Evolutionary conservation across 1,140 invertebrate genomes (phyloP).

Genomic region (Chionoecetes opilio): DNA sequence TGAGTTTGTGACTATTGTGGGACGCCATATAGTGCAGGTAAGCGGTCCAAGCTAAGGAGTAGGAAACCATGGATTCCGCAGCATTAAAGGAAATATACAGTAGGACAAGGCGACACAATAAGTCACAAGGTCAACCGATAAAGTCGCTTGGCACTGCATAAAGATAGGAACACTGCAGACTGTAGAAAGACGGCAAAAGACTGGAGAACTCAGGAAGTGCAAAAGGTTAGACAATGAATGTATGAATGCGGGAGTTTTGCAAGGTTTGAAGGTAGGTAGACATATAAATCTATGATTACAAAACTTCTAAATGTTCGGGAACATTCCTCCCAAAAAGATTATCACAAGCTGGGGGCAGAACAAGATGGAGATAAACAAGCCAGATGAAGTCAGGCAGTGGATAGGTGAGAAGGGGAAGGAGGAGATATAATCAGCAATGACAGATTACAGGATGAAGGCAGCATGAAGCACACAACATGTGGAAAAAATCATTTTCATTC

Average conservation of each 20-base stretch:
- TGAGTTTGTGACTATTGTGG: slow-evolving; percentile 85
- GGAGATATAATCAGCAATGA: background rate
- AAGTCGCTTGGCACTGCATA: no score
- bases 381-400: background rate
- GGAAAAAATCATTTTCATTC: no score
- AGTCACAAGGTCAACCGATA: background rate
- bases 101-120: background rate
- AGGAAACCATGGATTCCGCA: background rate
- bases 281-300: background rate
- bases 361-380: background rate
- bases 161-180: no score
- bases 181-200: background rate
- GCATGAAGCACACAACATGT: background rate
- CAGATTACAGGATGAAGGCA: background rate
- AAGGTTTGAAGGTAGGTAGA: slow-evolving; percentile 85
- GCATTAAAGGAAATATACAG: background rate
- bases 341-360: background rate
- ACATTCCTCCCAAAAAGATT: background rate
- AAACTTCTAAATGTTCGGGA: background rate
- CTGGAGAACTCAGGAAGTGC: background rate
- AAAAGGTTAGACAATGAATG: background rate
- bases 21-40: background rate
- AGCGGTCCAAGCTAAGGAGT: background rate
- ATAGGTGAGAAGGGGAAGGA: background rate
- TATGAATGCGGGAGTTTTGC: background rate